Evolutionary conservation across 2,797 vertebrate genomes (phyloP).

Genomic region (Mus spretus): DNA sequence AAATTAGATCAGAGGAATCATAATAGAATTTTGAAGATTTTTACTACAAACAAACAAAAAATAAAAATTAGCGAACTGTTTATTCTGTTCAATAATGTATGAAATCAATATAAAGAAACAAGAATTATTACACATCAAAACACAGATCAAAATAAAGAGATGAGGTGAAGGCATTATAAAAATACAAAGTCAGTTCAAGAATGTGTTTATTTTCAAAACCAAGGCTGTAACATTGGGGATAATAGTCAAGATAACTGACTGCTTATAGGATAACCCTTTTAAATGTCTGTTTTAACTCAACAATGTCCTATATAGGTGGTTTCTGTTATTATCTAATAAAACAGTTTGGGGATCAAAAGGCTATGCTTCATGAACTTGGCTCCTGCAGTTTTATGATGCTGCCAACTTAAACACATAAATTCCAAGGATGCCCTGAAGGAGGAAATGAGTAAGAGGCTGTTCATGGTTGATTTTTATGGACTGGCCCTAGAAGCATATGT

Average conservation of each 20-base stretch:
- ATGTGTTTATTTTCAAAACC: not conserved
- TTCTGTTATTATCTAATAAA: slow-evolving; percentile 44
- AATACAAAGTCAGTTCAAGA: slow-evolving; percentile 24
- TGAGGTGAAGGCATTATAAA: not conserved
- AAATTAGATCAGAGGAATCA: slow-evolving; percentile 51
- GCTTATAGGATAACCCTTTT: not conserved
- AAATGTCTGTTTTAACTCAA: slow-evolving; percentile 34
- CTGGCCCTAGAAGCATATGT: not conserved
- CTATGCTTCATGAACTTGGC: not conserved
- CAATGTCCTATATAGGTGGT: not conserved
- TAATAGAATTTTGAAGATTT: slow-evolving; percentile 50
- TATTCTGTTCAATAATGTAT: slow-evolving; percentile 46
- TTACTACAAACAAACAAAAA: slow-evolving; percentile 61
- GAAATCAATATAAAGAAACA: slow-evolving; percentile 57
- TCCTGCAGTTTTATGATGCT: not conserved
- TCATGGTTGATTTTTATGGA: slow-evolving; percentile 1
- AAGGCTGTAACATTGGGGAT: not conserved
- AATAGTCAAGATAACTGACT: not conserved
- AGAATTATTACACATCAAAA: slow-evolving; percentile 51
- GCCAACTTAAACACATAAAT: slow-evolving; percentile 28
- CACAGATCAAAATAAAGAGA: slow-evolving; percentile 21
- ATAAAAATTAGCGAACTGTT: slow-evolving; percentile 54
- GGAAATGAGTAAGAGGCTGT: not conserved
- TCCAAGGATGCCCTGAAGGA: not conserved
- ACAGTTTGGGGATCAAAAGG: not conserved